Conservation (phyloP, 2,888 invertebrate species). For the Thymelicus acteon region DNA sequence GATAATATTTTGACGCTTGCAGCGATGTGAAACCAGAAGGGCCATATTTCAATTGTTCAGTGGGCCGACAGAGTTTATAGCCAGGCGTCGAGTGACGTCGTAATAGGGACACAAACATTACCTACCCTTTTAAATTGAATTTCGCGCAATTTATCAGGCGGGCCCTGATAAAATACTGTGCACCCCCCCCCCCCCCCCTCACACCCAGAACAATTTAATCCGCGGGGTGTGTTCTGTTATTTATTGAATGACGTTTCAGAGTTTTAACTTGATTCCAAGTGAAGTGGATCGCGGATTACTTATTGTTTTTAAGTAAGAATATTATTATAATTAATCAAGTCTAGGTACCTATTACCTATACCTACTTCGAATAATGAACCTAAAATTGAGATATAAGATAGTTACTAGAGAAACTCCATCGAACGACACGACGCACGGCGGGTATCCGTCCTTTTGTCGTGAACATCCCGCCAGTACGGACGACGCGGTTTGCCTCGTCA, state of each 20-base stretch:
- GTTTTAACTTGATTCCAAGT: constrained; percentile 46
- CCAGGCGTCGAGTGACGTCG: constrained; percentile 70
- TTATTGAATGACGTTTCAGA: constrained; percentile 55
- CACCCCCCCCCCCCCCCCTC: too few species aligned
- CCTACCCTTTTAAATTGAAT: constrained; percentile 83
- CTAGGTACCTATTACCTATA: too few species aligned
- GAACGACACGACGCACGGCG: too few species aligned
- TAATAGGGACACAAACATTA: constrained; percentile 81
- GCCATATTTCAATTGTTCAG: constrained; percentile 77
- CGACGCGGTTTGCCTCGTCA: too few species aligned
- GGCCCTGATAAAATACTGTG: constrained; percentile 69
- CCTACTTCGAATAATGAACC: too few species aligned
- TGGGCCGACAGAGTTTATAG: constrained; percentile 75
- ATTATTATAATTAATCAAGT: too few species aligned
- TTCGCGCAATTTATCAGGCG: constrained; percentile 76
- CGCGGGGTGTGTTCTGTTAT: constrained; percentile 63
- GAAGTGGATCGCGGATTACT: constrained; percentile 26
- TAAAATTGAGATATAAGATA: too few species aligned
- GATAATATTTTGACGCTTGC: constrained; percentile 65
- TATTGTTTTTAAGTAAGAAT: background rate
- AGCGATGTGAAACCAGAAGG: constrained; percentile 56
- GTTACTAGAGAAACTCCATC: too few species aligned
- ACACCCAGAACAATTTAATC: constrained; percentile 68
- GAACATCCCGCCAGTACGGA: too few species aligned
- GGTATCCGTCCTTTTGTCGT: too few species aligned